A percentile compares a stretch with the other conserved stretches of the same genome.
Conservation (phyloP, 2,888 invertebrate species). For the Luperina nickerlii region DNA sequence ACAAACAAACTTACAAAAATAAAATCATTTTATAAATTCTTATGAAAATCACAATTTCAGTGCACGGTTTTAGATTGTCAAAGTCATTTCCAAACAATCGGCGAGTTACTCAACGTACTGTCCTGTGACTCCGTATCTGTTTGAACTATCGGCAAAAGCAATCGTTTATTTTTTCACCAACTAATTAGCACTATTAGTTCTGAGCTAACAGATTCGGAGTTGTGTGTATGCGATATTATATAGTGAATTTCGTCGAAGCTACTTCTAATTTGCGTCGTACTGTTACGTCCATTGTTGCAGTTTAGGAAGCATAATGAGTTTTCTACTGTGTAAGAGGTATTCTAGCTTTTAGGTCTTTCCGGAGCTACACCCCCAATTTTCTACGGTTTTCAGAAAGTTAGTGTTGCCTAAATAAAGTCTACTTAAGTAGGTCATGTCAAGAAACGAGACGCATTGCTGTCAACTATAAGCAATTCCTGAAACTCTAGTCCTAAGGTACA, state of each 20-base stretch:
- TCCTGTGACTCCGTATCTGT: background rate
- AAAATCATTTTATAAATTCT: too few relatives aligned
- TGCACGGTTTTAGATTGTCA: background rate
- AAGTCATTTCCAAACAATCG: background rate
- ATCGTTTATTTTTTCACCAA: too few relatives aligned
- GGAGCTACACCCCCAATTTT: background rate
- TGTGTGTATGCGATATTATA: too few relatives aligned
- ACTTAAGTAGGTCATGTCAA: too few relatives aligned
- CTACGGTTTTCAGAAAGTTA: background rate
- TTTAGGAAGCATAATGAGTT: slow-evolving; percentile 10
- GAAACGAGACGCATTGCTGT: background rate
- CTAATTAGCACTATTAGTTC: too few relatives aligned
- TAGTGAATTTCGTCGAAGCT: background rate
- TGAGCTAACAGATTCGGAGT: too few relatives aligned
- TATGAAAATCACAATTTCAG: background rate
- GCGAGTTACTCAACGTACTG: background rate
- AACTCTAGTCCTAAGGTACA: background rate
- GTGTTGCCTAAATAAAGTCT: background rate
- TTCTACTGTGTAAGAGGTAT: background rate
- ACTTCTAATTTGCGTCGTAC: slow-evolving; percentile 21
- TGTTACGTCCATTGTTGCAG: slow-evolving; percentile 6
- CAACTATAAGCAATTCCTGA: background rate
- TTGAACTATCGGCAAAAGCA: background rate
- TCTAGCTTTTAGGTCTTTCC: background rate
- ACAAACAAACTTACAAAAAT: background rate